Base-by-base conservation (phyloP, 1,140 invertebrate genomes). In the Eumaeus atala region DNA sequence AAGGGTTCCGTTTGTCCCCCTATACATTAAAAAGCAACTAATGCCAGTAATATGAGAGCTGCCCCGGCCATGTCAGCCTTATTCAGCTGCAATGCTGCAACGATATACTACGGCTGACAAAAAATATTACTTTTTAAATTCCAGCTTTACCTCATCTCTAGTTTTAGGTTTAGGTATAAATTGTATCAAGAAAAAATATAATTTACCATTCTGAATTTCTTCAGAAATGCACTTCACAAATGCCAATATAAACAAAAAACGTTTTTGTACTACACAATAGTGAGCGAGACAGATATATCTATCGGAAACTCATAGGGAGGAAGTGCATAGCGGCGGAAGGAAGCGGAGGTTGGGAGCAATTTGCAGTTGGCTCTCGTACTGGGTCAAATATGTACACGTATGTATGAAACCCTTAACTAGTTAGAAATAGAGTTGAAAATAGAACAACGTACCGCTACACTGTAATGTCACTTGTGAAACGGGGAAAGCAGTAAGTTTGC, bases 241-340 rank as follows among this genome's bases (percentile, higher is more conserved):
- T 28, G 6, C 21, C 6, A 2, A 28, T 28, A 28, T 28, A 42
- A 52, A 11, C 18, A 52, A 33, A 52, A 40, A 11, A 52, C 40
- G 37, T 28, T 28, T 38, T 40, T 52, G 21, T 42, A 9, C 53
- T 50, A 57, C 34, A 51, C 49, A 51, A 55, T 51, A 58, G 56
- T 52, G 59, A 37, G 59, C 59, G 58, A 33, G 56, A 61, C 59
- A 57, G 48, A 54, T 37, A 53, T 51, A 64, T 53, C 51, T 59
- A 61, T 56, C 60, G 64, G 60, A 64, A 64, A 57, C 59, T 56
- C 48, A 63, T 56, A 60, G 58, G 49, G 48, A 61, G 65, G 62
- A 64, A 67, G 62, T 67, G 65, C 65, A 67, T 61, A 56, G 61
- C 62, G 59, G 63, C 61, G 65, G 62, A 67, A 67, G 65, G 62